Base-by-base conservation (phyloP, 2,113 vertebrate species). In the Rhynchomys soricoides region DNA sequence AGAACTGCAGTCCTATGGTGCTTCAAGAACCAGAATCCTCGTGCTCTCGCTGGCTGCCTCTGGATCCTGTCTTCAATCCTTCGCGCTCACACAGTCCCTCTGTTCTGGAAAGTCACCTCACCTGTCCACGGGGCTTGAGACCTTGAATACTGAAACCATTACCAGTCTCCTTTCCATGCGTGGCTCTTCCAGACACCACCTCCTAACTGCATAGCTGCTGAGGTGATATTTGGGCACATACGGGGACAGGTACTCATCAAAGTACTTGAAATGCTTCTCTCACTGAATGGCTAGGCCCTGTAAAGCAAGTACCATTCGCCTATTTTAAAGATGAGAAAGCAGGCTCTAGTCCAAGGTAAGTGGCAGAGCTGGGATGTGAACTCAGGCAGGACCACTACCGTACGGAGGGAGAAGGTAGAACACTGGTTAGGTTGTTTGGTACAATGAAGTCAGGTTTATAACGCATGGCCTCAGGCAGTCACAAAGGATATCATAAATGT, bases 111-210 rank as follows among this genome's bases (percentile, higher is more conserved):
- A 50, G 22, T 8, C 43, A 43, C 22, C 22, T 62, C 37, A 0
- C 1, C 8, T 26, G 4, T 22, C 37, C 64, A 34, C 0, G 2
- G 40, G 11, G 2, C 16, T 0, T 3, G 29, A 55, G 4, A 48
- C 16, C 8, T 21, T 0, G 22, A 11, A 75, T 4, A 55, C 3
- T 64, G 66, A 43, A 78, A 31, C 11, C 10, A 22, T 3, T 5
- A 5, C 1, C 17, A 17, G 12, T 11, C 55, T 26, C 55, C 64
- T 40, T 24, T 6, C 34, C 1, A 8, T 1, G 15, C 1, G 17
- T 1, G 15, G 57, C 21, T 74, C 48, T 74, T 40, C 50, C 57
- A 66, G 57, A 34, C 34, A n/a, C 81, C 50, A 34, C 31, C n/a
- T 64, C 45, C 17, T 91, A 19, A 9, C 5, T 31, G 79, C 62